phyloP scores from a whole-genome alignment of 2,797 vertebrate species.

The Lithobates pipiens region DNA sequence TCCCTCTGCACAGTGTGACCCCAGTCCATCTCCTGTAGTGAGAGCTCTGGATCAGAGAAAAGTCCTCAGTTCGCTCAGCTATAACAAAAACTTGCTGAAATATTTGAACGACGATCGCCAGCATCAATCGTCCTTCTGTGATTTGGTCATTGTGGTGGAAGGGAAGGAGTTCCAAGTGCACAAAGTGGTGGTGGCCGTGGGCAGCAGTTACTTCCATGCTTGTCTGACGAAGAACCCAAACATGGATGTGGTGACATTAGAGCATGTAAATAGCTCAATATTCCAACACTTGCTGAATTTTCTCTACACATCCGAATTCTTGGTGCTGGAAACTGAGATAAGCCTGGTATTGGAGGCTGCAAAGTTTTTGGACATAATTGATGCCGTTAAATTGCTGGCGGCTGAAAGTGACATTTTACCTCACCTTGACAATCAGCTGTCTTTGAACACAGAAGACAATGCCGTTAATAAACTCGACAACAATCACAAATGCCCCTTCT shows the following conservation, averaged over 20 bases:
- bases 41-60: slow-evolving; percentile 72
- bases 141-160: slow-evolving; percentile 87
- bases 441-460: slow-evolving; percentile 67
- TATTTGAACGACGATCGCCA: slow-evolving; percentile 92
- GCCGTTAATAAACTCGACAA: slow-evolving; percentile 70
- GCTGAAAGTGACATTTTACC: slow-evolving; percentile 69
- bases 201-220: slow-evolving; percentile 96
- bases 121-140: slow-evolving; percentile 86
- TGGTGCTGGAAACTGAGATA: slow-evolving; percentile 85
- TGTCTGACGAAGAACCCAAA: slow-evolving; percentile 90
- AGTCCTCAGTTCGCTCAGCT: slow-evolving; percentile 82
- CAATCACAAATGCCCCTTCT: slow-evolving; percentile 76
- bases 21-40: not conserved
- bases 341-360: slow-evolving; percentile 89
- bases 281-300: slow-evolving; percentile 91
- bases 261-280: slow-evolving; percentile 89
- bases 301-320: slow-evolving; percentile 91
- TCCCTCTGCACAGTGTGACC: not conserved
- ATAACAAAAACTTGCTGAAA: slow-evolving; percentile 86
- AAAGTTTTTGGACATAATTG: slow-evolving; percentile 94
- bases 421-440: slow-evolving; percentile 58
- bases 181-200: slow-evolving; percentile 94
- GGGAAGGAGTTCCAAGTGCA: slow-evolving; percentile 88
- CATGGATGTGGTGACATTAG: slow-evolving; percentile 83
- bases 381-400: slow-evolving; percentile 87